Evolutionary conservation across 2,113 vertebrate genomes (phyloP).

Genomic region (Rhinolophus ferrumequinum): DNA sequence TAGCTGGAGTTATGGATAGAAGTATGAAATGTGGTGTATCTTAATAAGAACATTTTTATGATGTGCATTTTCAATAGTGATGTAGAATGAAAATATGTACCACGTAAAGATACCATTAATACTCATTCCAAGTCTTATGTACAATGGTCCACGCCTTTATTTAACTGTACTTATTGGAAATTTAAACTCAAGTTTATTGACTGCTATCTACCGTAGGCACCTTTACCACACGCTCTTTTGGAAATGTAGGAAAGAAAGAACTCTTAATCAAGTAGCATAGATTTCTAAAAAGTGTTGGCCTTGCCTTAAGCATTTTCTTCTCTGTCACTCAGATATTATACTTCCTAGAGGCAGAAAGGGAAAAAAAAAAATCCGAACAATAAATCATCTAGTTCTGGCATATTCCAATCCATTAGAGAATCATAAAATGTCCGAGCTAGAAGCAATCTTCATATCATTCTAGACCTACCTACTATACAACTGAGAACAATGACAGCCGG

Average conservation of each 20-base stretch:
- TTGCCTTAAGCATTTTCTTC: not conserved
- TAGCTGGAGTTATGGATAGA: not conserved
- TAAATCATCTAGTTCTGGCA: not conserved
- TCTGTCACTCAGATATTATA: not conserved
- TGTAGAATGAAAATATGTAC: not conserved
- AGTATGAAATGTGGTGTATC: not conserved
- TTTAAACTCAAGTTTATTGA: not conserved
- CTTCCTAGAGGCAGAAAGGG: not conserved
- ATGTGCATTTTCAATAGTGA: not conserved
- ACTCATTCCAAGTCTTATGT: not conserved
- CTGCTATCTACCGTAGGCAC: not conserved
- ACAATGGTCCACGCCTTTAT: not conserved
- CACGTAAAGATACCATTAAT: not conserved
- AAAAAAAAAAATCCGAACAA: not conserved
- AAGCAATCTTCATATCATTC: not conserved
- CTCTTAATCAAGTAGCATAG: not conserved
- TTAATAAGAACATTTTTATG: constrained; percentile 42
- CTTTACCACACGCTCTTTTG: not conserved
- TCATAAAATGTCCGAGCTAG: not conserved
- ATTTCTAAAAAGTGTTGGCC: not conserved
- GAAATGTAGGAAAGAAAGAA: not conserved
- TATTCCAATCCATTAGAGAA: not conserved
- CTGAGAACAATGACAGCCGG: not conserved
- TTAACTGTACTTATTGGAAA: not conserved
- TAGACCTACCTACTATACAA: not conserved